Conservation (phyloP, 2,888 invertebrate species). For the Meiosimyza decipiens region DNA sequence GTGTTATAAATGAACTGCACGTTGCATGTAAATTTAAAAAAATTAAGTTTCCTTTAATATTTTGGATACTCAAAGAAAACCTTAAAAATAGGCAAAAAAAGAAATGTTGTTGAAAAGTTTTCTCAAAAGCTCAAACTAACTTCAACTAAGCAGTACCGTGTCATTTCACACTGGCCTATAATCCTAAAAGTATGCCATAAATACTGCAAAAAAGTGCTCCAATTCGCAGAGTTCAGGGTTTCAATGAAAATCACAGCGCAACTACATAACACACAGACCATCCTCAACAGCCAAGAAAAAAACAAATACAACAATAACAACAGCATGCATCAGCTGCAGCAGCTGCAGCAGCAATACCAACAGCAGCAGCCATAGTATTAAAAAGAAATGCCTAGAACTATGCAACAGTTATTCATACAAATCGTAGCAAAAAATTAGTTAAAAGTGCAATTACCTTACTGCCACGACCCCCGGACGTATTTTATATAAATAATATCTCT, state of each 20-base stretch:
- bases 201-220: constrained; percentile 13
- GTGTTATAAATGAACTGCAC: too few relatives aligned
- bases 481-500: too few relatives aligned
- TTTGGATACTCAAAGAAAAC: too few relatives aligned
- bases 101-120: too few relatives aligned
- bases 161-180: neutral
- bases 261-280: constrained; percentile 3
- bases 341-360: constrained; percentile 8
- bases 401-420: constrained; percentile 36
- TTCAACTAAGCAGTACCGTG: too few relatives aligned
- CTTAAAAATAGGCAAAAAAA: too few relatives aligned
- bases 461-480: too few relatives aligned
- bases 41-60: too few relatives aligned
- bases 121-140: too few relatives aligned
- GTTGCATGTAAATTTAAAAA: too few relatives aligned
- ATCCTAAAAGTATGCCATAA: constrained; percentile 27
- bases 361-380: neutral
- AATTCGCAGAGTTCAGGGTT: constrained; percentile 38
- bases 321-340: constrained; percentile 8
- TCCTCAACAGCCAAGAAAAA: neutral
- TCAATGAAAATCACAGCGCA: constrained; percentile 30
- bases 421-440: neutral
- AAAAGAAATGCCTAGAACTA: constrained; percentile 26
- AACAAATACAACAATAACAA: neutral
- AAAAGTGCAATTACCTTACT: too few relatives aligned